Percentiles rank a stretch among this genome's conserved stretches.
Conservation (phyloP, 2,797 vertebrate genomes). For the Notolabrus celidotus region DNA sequence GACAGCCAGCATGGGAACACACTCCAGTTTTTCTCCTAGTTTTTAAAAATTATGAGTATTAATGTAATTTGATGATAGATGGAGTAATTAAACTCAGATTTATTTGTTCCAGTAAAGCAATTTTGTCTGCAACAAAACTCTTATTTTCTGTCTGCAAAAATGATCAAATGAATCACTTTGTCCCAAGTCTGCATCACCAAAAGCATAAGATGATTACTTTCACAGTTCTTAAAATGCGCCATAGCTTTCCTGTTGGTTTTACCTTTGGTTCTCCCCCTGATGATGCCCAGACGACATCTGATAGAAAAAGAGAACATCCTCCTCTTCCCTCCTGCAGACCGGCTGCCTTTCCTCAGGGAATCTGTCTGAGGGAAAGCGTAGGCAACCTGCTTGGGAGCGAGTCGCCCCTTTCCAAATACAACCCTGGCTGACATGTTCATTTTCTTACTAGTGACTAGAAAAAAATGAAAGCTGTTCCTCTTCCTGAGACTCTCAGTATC, state of each 20-base stretch:
- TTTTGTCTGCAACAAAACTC: no score
- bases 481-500: constrained; percentile 38
- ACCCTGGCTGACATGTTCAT: constrained; percentile 74
- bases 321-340: constrained; percentile 72
- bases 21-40: no score
- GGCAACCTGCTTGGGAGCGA: constrained; percentile 71
- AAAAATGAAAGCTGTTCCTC: constrained; percentile 28
- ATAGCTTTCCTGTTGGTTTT: constrained; percentile 25
- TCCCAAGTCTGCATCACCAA: neutral
- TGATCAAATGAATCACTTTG: no score
- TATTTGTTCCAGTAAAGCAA: neutral
- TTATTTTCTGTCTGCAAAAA: no score
- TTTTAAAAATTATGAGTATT: no score
- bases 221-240: neutral
- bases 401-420: constrained; percentile 66
- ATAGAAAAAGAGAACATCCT: constrained; percentile 85
- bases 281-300: constrained; percentile 84
- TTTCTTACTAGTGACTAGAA: constrained; percentile 44
- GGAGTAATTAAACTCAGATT: no score
- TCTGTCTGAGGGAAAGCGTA: constrained; percentile 67
- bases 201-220: neutral
- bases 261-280: constrained; percentile 83
- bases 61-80: no score
- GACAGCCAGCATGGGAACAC: no score
- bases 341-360: constrained; percentile 67